Evolutionary conservation across 2,888 invertebrate genomes (phyloP).

Genomic region (Boloria euphrosyne): DNA sequence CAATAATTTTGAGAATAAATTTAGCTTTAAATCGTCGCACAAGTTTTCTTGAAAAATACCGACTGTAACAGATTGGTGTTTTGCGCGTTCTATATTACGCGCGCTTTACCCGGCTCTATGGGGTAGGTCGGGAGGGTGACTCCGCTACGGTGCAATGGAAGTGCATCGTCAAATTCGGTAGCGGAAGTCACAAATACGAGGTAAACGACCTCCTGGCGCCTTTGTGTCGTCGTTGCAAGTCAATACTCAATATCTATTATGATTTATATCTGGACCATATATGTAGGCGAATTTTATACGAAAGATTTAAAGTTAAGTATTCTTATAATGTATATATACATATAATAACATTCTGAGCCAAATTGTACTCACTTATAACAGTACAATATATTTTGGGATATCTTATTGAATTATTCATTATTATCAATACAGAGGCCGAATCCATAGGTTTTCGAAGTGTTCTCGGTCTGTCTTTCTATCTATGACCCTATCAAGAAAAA

Average conservation of each 20-base stretch:
- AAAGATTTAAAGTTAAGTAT: background rate
- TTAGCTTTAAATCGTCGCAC: too few relatives aligned
- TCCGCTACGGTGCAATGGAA: slow-evolving; percentile 56
- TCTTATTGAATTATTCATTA: too few relatives aligned
- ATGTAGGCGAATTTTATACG: background rate
- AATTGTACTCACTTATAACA: background rate
- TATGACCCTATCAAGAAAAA: too few relatives aligned
- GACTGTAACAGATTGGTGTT: background rate
- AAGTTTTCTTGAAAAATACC: too few relatives aligned
- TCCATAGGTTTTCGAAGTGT: too few relatives aligned
- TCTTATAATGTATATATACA: too few relatives aligned
- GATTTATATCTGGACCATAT: slow-evolving; percentile 15
- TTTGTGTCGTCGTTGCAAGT: slow-evolving; percentile 49
- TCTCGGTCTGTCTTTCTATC: too few relatives aligned
- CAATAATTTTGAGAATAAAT: too few relatives aligned
- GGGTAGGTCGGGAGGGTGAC: slow-evolving; percentile 59
- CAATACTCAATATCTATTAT: slow-evolving; percentile 41
- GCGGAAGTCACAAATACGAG: slow-evolving; percentile 72
- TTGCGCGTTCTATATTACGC: background rate
- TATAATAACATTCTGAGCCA: too few relatives aligned
- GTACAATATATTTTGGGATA: background rate
- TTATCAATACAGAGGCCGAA: too few relatives aligned
- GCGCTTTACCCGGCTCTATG: slow-evolving; percentile 37
- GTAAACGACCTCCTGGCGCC: slow-evolving; percentile 68
- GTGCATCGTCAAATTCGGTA: slow-evolving; percentile 64